Conservation (phyloP, 2,797 vertebrate species). For the Phataginus tetradactyla region DNA sequence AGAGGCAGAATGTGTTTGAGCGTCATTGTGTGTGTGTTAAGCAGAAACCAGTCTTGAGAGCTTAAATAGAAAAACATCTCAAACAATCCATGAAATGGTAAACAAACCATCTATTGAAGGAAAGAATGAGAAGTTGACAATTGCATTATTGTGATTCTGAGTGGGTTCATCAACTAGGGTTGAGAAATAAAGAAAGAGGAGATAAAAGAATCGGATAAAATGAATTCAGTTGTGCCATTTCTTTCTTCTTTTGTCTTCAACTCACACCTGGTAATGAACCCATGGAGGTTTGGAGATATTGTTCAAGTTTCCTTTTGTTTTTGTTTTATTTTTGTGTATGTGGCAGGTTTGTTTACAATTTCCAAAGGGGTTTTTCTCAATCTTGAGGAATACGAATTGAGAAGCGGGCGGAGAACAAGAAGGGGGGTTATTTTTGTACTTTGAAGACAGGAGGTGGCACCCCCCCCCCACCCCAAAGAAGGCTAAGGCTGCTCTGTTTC, state of each 20-base stretch:
- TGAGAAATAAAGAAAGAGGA: constrained; percentile 51
- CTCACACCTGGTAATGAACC: constrained; percentile 70
- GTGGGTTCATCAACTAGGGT: constrained; percentile 34
- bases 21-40: constrained; percentile 10
- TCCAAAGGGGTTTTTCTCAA: constrained; percentile 54
- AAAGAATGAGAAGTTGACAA: constrained; percentile 67
- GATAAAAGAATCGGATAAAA: not conserved
- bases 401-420: not conserved
- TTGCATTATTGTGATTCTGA: constrained; percentile 49
- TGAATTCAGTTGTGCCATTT: constrained; percentile 43
- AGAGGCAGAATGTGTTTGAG: not conserved
- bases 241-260: constrained; percentile 75
- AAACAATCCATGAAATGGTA: constrained; percentile 62
- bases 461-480: not conserved
- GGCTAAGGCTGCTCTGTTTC: constrained; percentile 52
- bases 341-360: constrained; percentile 72
- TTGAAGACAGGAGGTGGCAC: constrained; percentile 57
- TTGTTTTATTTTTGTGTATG: constrained; percentile 49
- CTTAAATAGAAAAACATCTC: constrained; percentile 62
- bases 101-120: constrained; percentile 66
- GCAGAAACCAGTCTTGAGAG: constrained; percentile 66
- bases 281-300: not conserved
- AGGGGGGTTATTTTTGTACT: constrained; percentile 48
- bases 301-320: constrained; percentile 65
- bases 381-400: constrained; percentile 24